Evolutionary conservation across 2,113 vertebrate genomes (phyloP), one percentile per base, ranked within the genome.

Genomic region (Oncorhynchus masou): DNA sequence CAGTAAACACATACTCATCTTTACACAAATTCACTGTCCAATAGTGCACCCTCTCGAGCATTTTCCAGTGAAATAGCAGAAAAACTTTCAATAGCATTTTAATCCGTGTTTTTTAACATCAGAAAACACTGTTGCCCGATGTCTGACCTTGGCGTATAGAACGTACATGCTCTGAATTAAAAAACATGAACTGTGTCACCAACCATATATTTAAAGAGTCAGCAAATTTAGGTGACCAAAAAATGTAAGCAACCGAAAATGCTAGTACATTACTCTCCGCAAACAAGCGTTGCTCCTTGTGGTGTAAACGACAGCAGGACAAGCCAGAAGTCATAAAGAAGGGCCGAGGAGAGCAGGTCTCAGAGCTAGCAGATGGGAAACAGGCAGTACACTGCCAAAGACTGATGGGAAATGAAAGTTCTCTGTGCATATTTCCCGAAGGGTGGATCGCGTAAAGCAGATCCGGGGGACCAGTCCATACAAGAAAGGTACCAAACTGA

Each of bases 381-480:
- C 7, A 31, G 27, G 29, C 31, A 45, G 39, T 68, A 8, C 67
- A 39, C 12, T 24, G 59, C 59, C 59, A 81, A 86, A 77, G 75
- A 79, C 84, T 84, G 78, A 85, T 83, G 68, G 75, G 71, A 79
- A 82, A 83, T 83, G 85, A 80, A 85, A 81, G 77, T 79, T 89
- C 86, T 83, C 74, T 71, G 62, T 81, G 66, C 70, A 29, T 86
- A 88, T 85, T 79, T 80, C 60, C 85, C 86, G 79, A 7, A 86
- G 87, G 87, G 69, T 82, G 83, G 67, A 86, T 83, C 78, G 84
- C 80, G 79, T 79, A 75, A 81, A 87, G 84, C 72, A 83, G 77
- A 89, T 80, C 80, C 76, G 57, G 87, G 34, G 75, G 81, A 88
- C 90, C 90, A 89, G 90, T 91, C 83, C 73, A 80, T 92, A 84